phyloP scores from a whole-genome alignment of 2,888 invertebrate genomes.

The Drymonia ruficornis region DNA sequence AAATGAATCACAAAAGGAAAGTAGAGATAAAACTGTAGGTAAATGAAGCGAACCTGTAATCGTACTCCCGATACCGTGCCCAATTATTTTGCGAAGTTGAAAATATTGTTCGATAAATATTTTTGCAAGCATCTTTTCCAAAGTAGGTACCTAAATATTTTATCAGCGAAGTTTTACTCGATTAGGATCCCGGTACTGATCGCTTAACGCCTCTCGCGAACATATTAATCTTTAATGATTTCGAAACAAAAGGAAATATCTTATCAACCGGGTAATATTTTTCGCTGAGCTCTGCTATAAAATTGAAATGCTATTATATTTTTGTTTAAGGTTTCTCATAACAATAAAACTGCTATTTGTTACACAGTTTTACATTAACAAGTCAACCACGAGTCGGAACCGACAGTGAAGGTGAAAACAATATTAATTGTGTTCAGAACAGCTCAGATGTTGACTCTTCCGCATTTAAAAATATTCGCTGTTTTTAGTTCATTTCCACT shows the following conservation, averaged over 20 bases:
- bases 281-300: not conserved
- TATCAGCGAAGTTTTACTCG: not conserved
- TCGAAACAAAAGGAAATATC: too few species aligned
- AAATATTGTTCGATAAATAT: constrained; percentile 3
- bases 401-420: constrained; percentile 31
- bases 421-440: constrained; percentile 21
- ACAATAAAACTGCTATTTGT: constrained; percentile 2
- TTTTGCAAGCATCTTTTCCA: not conserved
- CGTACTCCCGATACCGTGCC: constrained; percentile 5
- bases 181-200: too few species aligned
- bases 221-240: too few species aligned
- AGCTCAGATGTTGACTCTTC: constrained; percentile 32
- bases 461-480: constrained; percentile 38
- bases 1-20: constrained; percentile 40
- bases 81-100: not conserved
- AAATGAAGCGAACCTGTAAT: constrained; percentile 21
- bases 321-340: not conserved
- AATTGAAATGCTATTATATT: not conserved
- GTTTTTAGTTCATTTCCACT: constrained; percentile 44
- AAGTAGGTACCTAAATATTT: not conserved
- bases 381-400: not conserved
- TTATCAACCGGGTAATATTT: too few species aligned
- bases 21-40: constrained; percentile 22
- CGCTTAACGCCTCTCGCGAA: too few species aligned
- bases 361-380: not conserved